phyloP scores from a whole-genome alignment of 2,888 invertebrate species.

The Nephrotoma appendiculata region DNA sequence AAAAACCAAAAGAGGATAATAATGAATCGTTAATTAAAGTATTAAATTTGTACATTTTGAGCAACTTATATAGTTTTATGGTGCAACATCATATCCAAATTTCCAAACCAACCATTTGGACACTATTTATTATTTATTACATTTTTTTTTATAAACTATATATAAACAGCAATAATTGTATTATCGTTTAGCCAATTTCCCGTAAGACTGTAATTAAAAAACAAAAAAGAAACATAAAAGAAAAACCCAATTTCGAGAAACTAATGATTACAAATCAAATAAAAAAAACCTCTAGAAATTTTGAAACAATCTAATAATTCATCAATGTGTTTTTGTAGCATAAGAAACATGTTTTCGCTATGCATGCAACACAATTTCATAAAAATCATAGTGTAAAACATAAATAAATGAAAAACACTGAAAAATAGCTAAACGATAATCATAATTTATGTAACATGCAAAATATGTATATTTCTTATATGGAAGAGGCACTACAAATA shows the following conservation, averaged over 20 bases:
- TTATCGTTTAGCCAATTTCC: constrained; percentile 15
- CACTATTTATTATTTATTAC: neutral
- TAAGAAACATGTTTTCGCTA: neutral
- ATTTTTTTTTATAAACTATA: neutral
- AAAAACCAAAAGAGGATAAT: neutral
- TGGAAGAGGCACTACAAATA: neutral
- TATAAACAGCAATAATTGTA: neutral
- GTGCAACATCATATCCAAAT: neutral
- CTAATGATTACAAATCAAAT: neutral
- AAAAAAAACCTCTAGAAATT: neutral
- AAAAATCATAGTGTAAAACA: neutral
- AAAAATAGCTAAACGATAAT: constrained; percentile 4
- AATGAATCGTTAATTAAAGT: neutral
- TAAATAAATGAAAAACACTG: neutral
- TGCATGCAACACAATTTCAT: neutral
- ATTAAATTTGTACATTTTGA: neutral
- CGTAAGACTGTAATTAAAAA: constrained; percentile 15
- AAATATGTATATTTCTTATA: neutral
- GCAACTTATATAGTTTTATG: neutral
- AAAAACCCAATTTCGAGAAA: neutral
- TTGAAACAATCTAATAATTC: neutral
- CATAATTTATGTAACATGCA: neutral
- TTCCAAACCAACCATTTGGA: neutral
- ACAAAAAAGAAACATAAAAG: constrained; percentile 10
- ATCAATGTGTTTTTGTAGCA: neutral